Percentiles rank a stretch among this genome's conserved stretches.
These are phyloP conservation scores for Sebastes iracundus DNA, from an alignment of 2,797 vertebrate species.

Conservation along the genomic window DNA sequence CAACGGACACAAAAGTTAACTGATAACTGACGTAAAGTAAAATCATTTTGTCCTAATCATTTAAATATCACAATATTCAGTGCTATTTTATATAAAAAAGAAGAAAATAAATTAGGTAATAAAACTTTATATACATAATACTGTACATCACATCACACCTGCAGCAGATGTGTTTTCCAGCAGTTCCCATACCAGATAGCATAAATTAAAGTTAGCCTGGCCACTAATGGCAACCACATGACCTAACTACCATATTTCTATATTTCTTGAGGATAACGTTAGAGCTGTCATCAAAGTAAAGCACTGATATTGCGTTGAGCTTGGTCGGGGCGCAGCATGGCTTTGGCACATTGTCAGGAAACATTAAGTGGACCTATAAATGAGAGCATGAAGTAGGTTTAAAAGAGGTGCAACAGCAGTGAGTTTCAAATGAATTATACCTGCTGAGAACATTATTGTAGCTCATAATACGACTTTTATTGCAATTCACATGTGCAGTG, in stretches of 20 bases:
- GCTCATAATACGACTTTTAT: conserved; percentile 18
- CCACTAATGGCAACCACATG: conserved; percentile 96
- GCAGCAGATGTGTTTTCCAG: conserved; percentile 79
- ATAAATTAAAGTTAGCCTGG: conserved; percentile 62
- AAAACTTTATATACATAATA: conserved; percentile 95
- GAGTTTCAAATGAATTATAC: conserved; percentile 32
- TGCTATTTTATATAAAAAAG: conserved; percentile 74
- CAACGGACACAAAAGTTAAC: conserved; percentile 66
- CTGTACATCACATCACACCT: conserved; percentile 91
- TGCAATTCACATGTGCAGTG: neutral
- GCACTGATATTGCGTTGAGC: conserved; percentile 98
- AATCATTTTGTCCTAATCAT: conserved; percentile 64
- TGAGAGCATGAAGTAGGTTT: conserved; percentile 43
- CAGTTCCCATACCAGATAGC: conserved; percentile 62
- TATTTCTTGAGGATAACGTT: conserved; percentile 99
- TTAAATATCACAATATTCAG: conserved; percentile 81
- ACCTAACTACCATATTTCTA: conserved; percentile 99
- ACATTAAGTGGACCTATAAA: conserved; percentile 98
- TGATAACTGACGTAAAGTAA: conserved; percentile 50
- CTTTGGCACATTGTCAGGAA: conserved; percentile 98
- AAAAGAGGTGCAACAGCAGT: conserved; percentile 22
- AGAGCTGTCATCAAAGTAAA: conserved; percentile 99
- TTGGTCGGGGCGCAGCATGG: conserved; percentile 99
- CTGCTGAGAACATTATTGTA: conserved; percentile 20
- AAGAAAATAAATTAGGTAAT: conserved; percentile 93